Percentiles rank a stretch among this genome's conserved stretches.
phyloP scores from a whole-genome alignment of 2,113 vertebrate genomes.

The Notarius quadriscutis region DNA sequence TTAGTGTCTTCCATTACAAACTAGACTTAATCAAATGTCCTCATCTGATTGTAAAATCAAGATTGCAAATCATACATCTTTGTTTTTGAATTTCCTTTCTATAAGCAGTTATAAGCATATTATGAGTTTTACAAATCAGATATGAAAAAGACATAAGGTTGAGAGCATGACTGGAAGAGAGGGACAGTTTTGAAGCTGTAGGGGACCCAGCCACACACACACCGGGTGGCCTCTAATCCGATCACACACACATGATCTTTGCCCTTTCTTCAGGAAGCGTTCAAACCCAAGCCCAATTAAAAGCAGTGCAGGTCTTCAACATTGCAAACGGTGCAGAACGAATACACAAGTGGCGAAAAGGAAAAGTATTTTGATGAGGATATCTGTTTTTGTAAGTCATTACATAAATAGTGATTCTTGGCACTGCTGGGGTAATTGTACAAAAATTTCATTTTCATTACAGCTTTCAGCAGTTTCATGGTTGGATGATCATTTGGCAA shows the following conservation, averaged over 20 bases:
- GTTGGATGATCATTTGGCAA: background rate
- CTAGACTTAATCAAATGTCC: background rate
- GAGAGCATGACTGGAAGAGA: slow-evolving; percentile 21
- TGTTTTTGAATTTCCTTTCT: background rate
- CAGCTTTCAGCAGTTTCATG: background rate
- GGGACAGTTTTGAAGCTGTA: slow-evolving; percentile 58
- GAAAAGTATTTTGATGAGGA: background rate
- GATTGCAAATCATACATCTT: background rate
- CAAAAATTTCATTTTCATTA: background rate
- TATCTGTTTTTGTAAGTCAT: background rate
- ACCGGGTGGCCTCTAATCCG: slow-evolving; percentile 71
- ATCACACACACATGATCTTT: slow-evolving; percentile 73
- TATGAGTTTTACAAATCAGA: background rate
- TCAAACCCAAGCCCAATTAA: slow-evolving; percentile 68
- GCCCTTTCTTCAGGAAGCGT: slow-evolving; percentile 73
- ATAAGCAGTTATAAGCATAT: background rate
- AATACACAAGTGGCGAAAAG: background rate
- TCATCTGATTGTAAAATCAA: background rate
- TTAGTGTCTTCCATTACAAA: background rate
- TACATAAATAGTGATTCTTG: background rate
- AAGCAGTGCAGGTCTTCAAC: slow-evolving; percentile 70
- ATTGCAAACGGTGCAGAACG: slow-evolving; percentile 55
- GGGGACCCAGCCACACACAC: slow-evolving; percentile 60
- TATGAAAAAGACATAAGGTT: slow-evolving; percentile 23
- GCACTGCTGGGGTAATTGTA: background rate